A percentile compares a stretch with the other conserved stretches of the same genome.
phyloP scores from a whole-genome alignment of 2,797 vertebrate genomes.

The Rhynchotus rufescens region DNA sequence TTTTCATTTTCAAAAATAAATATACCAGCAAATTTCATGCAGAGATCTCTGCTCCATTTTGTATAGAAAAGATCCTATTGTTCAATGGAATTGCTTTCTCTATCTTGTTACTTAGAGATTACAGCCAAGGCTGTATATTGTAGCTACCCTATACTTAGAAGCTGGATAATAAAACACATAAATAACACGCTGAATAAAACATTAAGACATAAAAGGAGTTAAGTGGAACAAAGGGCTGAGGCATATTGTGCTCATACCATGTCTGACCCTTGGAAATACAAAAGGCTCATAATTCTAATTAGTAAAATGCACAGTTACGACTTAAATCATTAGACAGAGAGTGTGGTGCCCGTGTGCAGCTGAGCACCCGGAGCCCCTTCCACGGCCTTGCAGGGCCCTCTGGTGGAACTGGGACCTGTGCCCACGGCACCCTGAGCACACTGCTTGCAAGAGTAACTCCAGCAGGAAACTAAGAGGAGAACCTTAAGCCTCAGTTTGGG shows the following conservation, averaged over 20 bases:
- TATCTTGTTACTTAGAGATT: constrained; percentile 20
- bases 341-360: fast-evolving
- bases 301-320: constrained; percentile 45
- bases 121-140: constrained; percentile 12
- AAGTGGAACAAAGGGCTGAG: constrained; percentile 49
- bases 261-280: constrained; percentile 58
- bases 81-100: constrained; percentile 6
- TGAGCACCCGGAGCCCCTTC: not conserved
- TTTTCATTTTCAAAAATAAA: not conserved
- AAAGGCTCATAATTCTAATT: constrained; percentile 64
- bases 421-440: fast-evolving
- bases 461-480: not conserved
- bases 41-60: not conserved
- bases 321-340: not conserved
- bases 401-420: constrained; percentile 74
- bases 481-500: not conserved
- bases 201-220: constrained; percentile 68
- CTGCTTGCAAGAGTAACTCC: fast-evolving
- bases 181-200: constrained; percentile 72
- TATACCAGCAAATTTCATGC: not conserved
- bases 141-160: constrained; percentile 50
- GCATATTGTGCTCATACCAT: constrained; percentile 40
- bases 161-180: constrained; percentile 50
- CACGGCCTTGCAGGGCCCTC: constrained; percentile 85
- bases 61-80: constrained; percentile 16